Conservation (phyloP, 2,888 invertebrate genomes). For the Apodemia hepburni region DNA sequence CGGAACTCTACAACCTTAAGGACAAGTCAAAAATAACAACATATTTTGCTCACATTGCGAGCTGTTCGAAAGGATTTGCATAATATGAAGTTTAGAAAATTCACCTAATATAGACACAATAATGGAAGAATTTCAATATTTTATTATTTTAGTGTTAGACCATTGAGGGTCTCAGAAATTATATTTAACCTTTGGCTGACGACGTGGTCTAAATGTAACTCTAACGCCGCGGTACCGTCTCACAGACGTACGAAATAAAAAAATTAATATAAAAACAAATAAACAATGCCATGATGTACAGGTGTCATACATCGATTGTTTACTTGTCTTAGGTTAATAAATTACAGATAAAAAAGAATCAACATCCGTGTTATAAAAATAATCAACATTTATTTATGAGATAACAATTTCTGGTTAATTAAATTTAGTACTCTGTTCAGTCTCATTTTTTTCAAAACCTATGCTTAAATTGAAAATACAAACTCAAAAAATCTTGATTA, state of each 20-base stretch:
- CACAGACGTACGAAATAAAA: conserved; percentile 15
- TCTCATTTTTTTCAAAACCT: background rate
- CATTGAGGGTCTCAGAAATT: no score
- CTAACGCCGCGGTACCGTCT: conserved; percentile 13
- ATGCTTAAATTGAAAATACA: conserved; percentile 3
- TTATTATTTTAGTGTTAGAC: no score
- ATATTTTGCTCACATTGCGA: no score
- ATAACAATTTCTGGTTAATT: background rate
- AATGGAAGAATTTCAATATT: no score
- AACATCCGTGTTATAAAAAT: conserved; percentile 1
- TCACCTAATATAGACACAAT: no score
- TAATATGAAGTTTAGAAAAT: no score
- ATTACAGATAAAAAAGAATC: conserved; percentile 1
- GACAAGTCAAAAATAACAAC: no score
- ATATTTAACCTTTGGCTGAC: conserved; percentile 16
- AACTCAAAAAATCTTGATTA: background rate
- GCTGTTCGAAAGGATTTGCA: no score
- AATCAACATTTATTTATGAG: conserved; percentile 7
- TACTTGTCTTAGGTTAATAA: conserved; percentile 2
- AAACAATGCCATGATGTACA: conserved; percentile 10
- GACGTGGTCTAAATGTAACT: conserved; percentile 16
- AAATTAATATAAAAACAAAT: conserved; percentile 14
- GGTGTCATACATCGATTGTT: conserved; percentile 14
- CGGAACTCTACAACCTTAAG: no score
- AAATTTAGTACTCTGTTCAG: conserved; percentile 1